Conservation (phyloP, 2,888 invertebrate genomes). For the Andrena dorsata region DNA sequence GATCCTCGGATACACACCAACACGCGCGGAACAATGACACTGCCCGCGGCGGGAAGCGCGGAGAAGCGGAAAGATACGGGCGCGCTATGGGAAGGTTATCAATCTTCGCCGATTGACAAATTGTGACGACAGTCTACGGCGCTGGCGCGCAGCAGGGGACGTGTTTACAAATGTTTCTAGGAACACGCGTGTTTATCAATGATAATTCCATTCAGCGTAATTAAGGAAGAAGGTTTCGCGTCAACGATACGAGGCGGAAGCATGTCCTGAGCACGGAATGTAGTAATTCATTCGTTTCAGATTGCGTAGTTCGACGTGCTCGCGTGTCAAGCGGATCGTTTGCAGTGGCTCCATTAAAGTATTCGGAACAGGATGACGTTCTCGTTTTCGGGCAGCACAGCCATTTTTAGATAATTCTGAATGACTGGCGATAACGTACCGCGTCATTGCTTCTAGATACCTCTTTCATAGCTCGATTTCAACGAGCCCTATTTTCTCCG, state of each 20-base stretch:
- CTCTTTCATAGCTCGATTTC: too few relatives aligned
- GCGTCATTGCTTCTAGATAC: too few relatives aligned
- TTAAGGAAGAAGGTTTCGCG: not conserved
- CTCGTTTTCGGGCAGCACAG: too few relatives aligned
- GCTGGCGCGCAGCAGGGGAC: not conserved
- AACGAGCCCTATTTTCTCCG: too few relatives aligned
- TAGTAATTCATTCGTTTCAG: not conserved
- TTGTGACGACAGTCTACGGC: not conserved
- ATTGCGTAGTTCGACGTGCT: too few relatives aligned
- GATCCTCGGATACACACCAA: constrained; percentile 1
- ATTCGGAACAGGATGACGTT: too few relatives aligned
- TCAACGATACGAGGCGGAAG: not conserved
- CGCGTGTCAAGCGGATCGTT: too few relatives aligned
- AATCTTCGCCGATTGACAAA: constrained; percentile 8
- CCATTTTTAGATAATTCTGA: too few relatives aligned
- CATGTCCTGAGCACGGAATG: not conserved
- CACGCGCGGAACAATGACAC: not conserved
- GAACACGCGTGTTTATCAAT: not conserved
- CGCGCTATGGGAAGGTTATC: constrained; percentile 3
- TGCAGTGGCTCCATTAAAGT: too few relatives aligned
- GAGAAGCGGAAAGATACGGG: constrained; percentile 24
- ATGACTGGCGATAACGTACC: too few relatives aligned
- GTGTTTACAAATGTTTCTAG: constrained; percentile 2
- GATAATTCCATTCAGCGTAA: constrained; percentile 1
- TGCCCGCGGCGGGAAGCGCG: not conserved